Conservation (phyloP, 2,797 vertebrate genomes). For the Crenuchus spilurus region DNA sequence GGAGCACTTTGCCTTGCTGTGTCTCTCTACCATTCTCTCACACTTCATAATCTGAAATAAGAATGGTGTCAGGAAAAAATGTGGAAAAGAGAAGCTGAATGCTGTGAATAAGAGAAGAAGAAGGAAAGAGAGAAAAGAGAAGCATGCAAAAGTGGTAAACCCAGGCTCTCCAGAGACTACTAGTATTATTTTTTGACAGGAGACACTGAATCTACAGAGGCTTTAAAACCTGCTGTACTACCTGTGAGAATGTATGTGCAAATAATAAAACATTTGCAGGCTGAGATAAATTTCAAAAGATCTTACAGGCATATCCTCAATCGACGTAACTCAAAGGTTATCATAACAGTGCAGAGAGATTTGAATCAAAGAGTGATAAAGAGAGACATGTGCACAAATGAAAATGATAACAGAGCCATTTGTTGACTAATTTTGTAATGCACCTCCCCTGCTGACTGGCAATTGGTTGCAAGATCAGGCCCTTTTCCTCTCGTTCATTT, state of each 20-base stretch:
- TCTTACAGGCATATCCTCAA: no score
- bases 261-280: neutral
- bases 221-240: neutral
- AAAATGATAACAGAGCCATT: no score
- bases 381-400: no score
- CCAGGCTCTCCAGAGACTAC: conserved; percentile 1
- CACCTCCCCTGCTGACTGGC: no score
- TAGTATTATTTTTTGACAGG: neutral
- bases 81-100: no score
- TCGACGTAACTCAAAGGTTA: no score
- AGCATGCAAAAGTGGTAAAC: neutral
- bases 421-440: no score
- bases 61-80: neutral
- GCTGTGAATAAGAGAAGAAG: no score
- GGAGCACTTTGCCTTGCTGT: conserved; percentile 60
- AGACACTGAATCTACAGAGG: conserved; percentile 6
- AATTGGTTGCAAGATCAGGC: no score
- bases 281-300: neutral
- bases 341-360: no score
- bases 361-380: no score
- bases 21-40: conserved; percentile 10
- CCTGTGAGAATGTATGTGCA: conserved; percentile 14
- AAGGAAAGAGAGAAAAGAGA: neutral
- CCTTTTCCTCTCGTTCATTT: no score
- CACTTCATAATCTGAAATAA: conserved; percentile 15